phyloP scores from a whole-genome alignment of 2,113 vertebrate genomes.

The Syngnathus floridae region DNA sequence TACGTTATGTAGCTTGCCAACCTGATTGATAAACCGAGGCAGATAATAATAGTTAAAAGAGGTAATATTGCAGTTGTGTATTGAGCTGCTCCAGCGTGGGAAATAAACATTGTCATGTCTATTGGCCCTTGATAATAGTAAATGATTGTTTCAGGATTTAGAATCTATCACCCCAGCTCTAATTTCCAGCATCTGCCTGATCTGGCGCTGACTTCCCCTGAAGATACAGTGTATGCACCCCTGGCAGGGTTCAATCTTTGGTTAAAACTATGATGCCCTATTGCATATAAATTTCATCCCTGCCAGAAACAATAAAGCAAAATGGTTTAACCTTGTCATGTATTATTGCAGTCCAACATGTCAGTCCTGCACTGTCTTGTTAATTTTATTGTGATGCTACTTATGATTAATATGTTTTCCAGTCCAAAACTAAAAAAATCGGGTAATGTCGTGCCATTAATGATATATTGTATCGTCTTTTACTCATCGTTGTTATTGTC shows the following conservation, averaged over 20 bases:
- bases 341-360: not conserved
- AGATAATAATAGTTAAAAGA: not conserved
- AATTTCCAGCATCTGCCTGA: not conserved
- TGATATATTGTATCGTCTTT: not conserved
- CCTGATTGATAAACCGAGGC: slow-evolving; percentile 6
- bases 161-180: not conserved
- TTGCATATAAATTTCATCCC: not conserved
- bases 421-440: not conserved
- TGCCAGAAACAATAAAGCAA: not conserved
- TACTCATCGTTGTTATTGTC: slow-evolving; percentile 6
- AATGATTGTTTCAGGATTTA: not conserved
- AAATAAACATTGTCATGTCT: not conserved
- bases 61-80: not conserved
- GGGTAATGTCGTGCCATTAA: not conserved
- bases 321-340: not conserved
- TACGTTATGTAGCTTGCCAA: slow-evolving; percentile 5
- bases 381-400: not conserved
- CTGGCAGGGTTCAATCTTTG: not conserved
- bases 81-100: not conserved
- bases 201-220: not conserved
- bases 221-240: not conserved
- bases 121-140: not conserved
- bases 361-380: not conserved
- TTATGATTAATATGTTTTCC: not conserved
- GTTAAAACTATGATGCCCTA: not conserved